These are phyloP conservation scores for Sebastes umbrosus DNA, from an alignment of 2,797 vertebrate genomes.

Conservation along the genomic window DNA sequence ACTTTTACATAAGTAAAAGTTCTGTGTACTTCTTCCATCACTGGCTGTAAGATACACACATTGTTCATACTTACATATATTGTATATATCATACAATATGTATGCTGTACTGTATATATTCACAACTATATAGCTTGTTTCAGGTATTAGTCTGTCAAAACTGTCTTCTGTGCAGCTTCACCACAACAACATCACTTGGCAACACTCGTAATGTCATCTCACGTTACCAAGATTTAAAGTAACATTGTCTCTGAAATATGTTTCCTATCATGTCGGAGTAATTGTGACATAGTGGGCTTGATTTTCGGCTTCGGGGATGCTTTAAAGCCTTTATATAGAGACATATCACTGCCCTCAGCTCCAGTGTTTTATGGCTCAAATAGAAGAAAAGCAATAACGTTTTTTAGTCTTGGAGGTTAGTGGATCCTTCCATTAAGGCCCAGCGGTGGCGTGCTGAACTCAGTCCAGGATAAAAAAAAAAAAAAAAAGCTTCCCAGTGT, in stretches of 20 bases:
- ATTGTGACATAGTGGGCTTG: constrained; percentile 32
- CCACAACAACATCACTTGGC: constrained; percentile 15
- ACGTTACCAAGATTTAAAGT: constrained; percentile 40
- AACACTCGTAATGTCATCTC: constrained; percentile 19
- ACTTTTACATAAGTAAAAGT: too few species aligned
- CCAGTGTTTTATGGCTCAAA: constrained; percentile 34
- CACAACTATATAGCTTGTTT: not conserved
- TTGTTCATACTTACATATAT: not conserved
- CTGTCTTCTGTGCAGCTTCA: not conserved
- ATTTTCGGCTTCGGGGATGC: constrained; percentile 29
- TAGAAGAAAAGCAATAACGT: constrained; percentile 39
- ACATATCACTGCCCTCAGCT: constrained; percentile 22
- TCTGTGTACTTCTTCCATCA: too few species aligned
- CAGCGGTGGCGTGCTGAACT: constrained; percentile 34
- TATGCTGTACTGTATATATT: too few species aligned
- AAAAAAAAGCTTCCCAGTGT: constrained; percentile 22
- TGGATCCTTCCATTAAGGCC: constrained; percentile 32
- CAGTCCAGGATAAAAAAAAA: constrained; percentile 18
- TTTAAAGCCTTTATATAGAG: constrained; percentile 33
- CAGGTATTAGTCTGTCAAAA: not conserved
- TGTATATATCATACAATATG: not conserved
- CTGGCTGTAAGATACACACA: not conserved
- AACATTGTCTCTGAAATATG: constrained; percentile 36
- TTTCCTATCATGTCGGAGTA: constrained; percentile 37
- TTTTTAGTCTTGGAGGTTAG: constrained; percentile 33